Evolutionary conservation across 2,797 vertebrate genomes (phyloP), one percentile per base, ranked within the genome.

Genomic region (Sandelia bainsii): DNA sequence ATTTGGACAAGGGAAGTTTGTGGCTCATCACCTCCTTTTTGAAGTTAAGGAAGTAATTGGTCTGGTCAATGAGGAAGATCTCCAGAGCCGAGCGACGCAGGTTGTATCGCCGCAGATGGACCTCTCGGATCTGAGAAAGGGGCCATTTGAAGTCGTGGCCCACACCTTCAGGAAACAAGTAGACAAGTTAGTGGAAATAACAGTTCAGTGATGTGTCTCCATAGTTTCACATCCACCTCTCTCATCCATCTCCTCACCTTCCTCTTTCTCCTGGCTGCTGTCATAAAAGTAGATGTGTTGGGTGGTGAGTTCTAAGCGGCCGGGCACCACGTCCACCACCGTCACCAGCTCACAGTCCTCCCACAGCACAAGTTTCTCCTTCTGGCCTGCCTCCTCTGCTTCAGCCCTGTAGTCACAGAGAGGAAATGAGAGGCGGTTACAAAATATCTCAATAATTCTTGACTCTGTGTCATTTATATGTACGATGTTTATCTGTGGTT

Each of bases 101-200:
- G 81, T 99, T 99, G 69, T 98, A 99, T 22, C 98, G 93, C 25
- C 97, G 93, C 68, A 99, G 93, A 86, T 99, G 97, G 77, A 99
- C 96, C 90, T 99, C 97, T 79, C 97, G 90, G 87, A 99, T 95
- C 91, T 98, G 97, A 71, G 96, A 96, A 78, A 99, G 95, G 1
- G 96, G 96, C 96, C 97, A 99, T 85, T 98, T 99, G 87, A 99
- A 99, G 94, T 99, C 97, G 75, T 97, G 96, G 25, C 97, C 97
- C 34, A 96, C 85, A 45, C 97, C 97, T 98, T 78, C 2, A 8
- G 32, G 44, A 56, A n/a, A 59, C 2, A 59, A 19, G 5, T 0
- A 10, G 5, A 54, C 5, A 57, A 8, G 22, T 67, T 22, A 56
- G 17, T 17, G 6, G 0, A 17, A 42, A 13, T 2, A 3, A 56